These are phyloP conservation scores for Yasuhikotakia modesta DNA, from an alignment of 2,797 vertebrate genomes.

Conservation along the genomic window DNA sequence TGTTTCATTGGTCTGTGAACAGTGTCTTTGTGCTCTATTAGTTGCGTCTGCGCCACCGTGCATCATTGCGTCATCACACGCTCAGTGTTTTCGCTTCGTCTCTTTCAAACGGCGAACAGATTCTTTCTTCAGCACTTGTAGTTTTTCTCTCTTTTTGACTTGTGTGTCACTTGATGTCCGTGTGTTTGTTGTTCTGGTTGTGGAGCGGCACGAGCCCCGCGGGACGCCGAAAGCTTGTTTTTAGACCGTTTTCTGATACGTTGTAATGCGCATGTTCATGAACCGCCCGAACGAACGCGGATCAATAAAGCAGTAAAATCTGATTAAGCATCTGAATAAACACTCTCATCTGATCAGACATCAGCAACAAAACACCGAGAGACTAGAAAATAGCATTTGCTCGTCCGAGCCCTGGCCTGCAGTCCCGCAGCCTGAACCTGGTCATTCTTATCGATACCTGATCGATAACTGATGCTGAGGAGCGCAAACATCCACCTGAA, in stretches of 20 bases:
- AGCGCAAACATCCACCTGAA: background rate
- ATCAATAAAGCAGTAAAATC: conserved; percentile 30
- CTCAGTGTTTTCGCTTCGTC: conserved; percentile 38
- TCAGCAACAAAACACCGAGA: background rate
- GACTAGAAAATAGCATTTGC: background rate
- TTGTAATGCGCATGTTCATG: conserved; percentile 35
- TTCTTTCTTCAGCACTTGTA: background rate
- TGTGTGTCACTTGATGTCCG: background rate
- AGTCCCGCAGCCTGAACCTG: background rate
- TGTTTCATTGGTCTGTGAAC: background rate
- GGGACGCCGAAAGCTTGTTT: background rate
- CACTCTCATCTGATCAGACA: background rate
- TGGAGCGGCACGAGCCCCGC: conserved; percentile 3
- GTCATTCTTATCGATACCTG: background rate
- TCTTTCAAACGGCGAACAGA: conserved; percentile 15
- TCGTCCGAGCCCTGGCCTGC: background rate
- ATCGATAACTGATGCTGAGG: conserved; percentile 22
- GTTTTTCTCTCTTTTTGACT: background rate
- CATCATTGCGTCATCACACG: conserved; percentile 38
- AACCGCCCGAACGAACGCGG: conserved; percentile 38
- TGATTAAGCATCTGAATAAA: no score
- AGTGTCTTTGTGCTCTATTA: background rate
- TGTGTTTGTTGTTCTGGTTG: background rate
- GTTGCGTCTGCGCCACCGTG: conserved; percentile 15
- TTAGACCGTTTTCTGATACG: background rate